Evolutionary conservation across 2,888 invertebrate genomes (phyloP).

Genomic region (Aphrophora alni): DNA sequence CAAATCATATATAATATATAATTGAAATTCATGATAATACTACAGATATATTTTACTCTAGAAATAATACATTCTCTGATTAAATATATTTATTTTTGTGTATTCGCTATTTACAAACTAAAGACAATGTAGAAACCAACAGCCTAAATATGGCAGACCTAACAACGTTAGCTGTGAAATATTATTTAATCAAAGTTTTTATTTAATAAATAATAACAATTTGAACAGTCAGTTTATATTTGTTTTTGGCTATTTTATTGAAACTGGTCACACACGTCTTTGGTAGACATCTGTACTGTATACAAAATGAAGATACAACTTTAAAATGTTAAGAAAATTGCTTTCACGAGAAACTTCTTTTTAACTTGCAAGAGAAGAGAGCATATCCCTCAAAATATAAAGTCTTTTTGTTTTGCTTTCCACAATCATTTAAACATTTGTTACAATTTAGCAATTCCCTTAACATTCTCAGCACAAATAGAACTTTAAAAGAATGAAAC

Average conservation of each 20-base stretch:
- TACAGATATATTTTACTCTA: no score
- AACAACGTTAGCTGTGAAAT: no score
- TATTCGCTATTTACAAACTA: no score
- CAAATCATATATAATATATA: no score
- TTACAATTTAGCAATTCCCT: not conserved
- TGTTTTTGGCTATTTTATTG: not conserved
- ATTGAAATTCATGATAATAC: no score
- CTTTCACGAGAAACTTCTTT: not conserved
- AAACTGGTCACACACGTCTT: not conserved
- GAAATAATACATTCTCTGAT: no score
- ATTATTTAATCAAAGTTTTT: not conserved
- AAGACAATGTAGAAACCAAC: no score
- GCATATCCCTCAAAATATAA: no score
- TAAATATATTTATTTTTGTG: no score
- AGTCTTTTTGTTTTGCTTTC: not conserved
- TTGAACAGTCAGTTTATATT: not conserved
- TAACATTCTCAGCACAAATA: not conserved
- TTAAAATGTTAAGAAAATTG: not conserved
- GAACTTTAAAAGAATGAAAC: not conserved
- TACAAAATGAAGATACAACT: not conserved
- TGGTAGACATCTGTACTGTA: not conserved
- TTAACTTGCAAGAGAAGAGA: not conserved
- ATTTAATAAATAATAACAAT: not conserved
- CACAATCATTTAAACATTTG: not conserved
- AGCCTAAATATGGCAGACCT: no score